Percentiles rank a stretch among this genome's conserved stretches.
Evolutionary conservation across 2,797 vertebrate species (phyloP).

Genomic region (Takifugu rubripes): DNA sequence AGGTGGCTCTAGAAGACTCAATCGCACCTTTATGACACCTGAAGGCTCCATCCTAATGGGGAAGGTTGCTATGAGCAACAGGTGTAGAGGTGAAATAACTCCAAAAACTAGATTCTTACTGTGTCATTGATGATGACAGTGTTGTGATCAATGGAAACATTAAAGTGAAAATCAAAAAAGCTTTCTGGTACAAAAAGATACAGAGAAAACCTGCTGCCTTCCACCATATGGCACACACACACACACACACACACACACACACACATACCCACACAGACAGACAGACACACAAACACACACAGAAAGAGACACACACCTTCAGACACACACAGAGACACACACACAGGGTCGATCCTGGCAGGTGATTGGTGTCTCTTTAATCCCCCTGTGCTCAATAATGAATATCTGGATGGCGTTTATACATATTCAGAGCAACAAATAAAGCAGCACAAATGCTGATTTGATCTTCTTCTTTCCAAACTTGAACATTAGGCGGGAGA

Average conservation of each 20-base stretch:
- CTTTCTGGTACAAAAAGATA: constrained; percentile 18
- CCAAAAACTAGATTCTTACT: not conserved
- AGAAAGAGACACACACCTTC: too few species aligned
- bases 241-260: too few species aligned
- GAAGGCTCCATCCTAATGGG: constrained; percentile 11
- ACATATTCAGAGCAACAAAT: not conserved
- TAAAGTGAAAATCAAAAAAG: constrained; percentile 21
- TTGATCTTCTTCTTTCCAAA: not conserved
- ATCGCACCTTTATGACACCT: constrained; percentile 18
- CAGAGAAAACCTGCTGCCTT: constrained; percentile 31
- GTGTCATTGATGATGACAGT: not conserved
- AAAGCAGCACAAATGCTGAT: not conserved
- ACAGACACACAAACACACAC: too few species aligned
- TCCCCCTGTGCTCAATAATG: not conserved
- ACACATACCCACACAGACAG: not conserved
- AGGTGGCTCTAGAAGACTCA: constrained; percentile 29
- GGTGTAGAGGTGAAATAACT: constrained; percentile 1
- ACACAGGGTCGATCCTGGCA: constrained; percentile 16
- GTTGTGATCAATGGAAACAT: not conserved
- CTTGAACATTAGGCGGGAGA: not conserved
- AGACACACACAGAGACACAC: too few species aligned
- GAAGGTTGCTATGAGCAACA: constrained; percentile 11
- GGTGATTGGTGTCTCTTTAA: constrained; percentile 12
- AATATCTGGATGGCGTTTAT: not conserved
- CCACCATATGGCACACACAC: constrained; percentile 25